Evolutionary conservation across 2,888 invertebrate genomes (phyloP), one percentile per base, ranked within the genome.

Genomic region (Lepidochrysops patricia): DNA sequence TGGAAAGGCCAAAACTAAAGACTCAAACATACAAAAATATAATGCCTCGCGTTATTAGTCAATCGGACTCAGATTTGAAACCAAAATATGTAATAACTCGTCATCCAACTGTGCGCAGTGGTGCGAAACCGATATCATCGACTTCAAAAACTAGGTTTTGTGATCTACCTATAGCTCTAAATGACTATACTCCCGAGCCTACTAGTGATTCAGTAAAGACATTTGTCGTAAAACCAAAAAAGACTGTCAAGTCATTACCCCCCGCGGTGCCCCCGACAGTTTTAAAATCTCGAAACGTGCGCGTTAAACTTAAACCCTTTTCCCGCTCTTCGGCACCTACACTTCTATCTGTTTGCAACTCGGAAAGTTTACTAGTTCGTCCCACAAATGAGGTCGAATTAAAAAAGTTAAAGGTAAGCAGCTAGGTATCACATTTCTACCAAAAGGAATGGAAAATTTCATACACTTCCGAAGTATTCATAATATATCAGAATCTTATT

Each of bases 121-220:
- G 84, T 83, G 85, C 77, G 73, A 87, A 86, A 76, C 67, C 75
- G 63, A 75, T 77, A 71, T 71, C 71, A 78, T 80, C 80, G 61
- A 82, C 78, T 43, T 67, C 75, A 61, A 75, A 68, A 65, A 76
- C 78, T 15, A 69, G 75, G 68, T 79, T 73, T 63, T 79, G 70
- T 72, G 84, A 88, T 63, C 77, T 89, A 63, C 88, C 88, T 25
- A 71, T 73, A 15, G 80, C 81, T 67, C 76, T 87, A 59, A 75
- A 80, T 67, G 83, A 84, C 64, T 87, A 79, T 68, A 64, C 69
- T 35, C 76, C 77, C 37, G 78, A 79, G 25, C 27, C 67, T 15
- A 60, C 56, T 34, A 57, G 60, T 57, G 74, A 73, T 35, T 77
- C 70, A 60, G 61, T 71, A 32, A 66, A 65, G 50, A 76, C 75